phyloP scores from a whole-genome alignment of 2,113 vertebrate genomes.

The Melanerpes formicivorus region DNA sequence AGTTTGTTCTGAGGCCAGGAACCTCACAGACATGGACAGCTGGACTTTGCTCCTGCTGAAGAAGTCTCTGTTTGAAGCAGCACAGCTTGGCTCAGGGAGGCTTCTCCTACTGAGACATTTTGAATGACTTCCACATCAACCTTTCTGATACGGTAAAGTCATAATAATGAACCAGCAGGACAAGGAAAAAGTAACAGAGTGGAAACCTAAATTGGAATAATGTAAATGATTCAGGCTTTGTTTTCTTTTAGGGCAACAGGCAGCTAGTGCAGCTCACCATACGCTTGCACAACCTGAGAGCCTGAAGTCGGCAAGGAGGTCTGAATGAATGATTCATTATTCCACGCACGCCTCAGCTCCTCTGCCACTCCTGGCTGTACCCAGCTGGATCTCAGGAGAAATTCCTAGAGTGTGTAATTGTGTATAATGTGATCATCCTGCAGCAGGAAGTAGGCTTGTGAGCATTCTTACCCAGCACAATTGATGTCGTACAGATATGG shows the following conservation, averaged over 20 bases:
- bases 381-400: slow-evolving; percentile 52
- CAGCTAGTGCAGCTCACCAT: neutral
- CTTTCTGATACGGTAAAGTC: neutral
- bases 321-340: slow-evolving; percentile 54
- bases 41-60: neutral
- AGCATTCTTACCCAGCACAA: slow-evolving; percentile 50
- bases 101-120: neutral
- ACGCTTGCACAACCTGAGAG: neutral
- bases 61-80: neutral
- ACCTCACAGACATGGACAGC: neutral
- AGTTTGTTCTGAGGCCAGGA: neutral
- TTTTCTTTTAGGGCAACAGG: neutral
- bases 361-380: slow-evolving; percentile 9
- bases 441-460: slow-evolving; percentile 38
- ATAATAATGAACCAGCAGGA: neutral
- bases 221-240: slow-evolving; percentile 28
- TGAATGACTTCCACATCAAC: neutral
- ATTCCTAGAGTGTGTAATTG: slow-evolving; percentile 59
- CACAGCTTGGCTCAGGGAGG: rapidly evolving
- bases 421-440: slow-evolving; percentile 37
- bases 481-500: neutral
- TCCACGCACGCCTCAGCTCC: neutral
- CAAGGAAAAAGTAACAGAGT: neutral
- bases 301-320: neutral
- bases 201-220: neutral